Conservation (phyloP, 2,797 vertebrate genomes). For the Staurois parvus region DNA sequence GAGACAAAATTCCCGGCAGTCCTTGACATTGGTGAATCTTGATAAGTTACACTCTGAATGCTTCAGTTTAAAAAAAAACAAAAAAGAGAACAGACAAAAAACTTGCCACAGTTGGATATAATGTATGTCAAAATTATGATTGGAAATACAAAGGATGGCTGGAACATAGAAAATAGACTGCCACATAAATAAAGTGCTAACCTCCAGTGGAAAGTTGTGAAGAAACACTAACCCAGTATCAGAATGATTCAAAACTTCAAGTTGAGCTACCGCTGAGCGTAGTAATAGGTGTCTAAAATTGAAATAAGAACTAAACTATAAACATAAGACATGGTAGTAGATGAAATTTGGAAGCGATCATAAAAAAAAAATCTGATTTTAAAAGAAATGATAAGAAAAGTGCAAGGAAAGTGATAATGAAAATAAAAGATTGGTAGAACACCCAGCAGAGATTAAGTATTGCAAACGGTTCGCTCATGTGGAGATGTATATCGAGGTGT, state of each 20-base stretch:
- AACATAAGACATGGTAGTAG: slow-evolving; percentile 34
- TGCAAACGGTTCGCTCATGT: slow-evolving; percentile 48
- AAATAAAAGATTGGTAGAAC: slow-evolving; percentile 60
- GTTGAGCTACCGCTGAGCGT: slow-evolving; percentile 53
- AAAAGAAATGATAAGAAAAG: slow-evolving; percentile 51
- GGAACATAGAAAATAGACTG: slow-evolving; percentile 32
- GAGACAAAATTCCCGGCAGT: slow-evolving; percentile 55
- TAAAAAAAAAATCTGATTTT: slow-evolving; percentile 24
- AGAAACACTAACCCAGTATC: slow-evolving; percentile 51
- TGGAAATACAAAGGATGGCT: slow-evolving; percentile 44
- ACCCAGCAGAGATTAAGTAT: slow-evolving; percentile 57
- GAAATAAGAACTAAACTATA: slow-evolving; percentile 57
- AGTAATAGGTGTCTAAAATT: slow-evolving; percentile 61
- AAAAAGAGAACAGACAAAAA: background rate
- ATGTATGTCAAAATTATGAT: slow-evolving; percentile 32
- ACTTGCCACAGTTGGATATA: slow-evolving; percentile 34
- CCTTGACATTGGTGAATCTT: slow-evolving; percentile 56
- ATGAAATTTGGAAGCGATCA: slow-evolving; percentile 45
- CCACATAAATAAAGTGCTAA: slow-evolving; percentile 58
- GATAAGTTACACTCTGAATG: slow-evolving; percentile 54
- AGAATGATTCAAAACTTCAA: slow-evolving; percentile 55
- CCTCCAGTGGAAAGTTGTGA: slow-evolving; percentile 53
- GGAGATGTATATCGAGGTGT: slow-evolving; percentile 56
- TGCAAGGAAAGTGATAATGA: slow-evolving; percentile 62
- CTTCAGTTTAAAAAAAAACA: slow-evolving; percentile 6